A percentile compares a stretch with the other conserved stretches of the same genome.
Evolutionary conservation across 2,888 invertebrate genomes (phyloP).

Genomic region (Galeruca laticollis): DNA sequence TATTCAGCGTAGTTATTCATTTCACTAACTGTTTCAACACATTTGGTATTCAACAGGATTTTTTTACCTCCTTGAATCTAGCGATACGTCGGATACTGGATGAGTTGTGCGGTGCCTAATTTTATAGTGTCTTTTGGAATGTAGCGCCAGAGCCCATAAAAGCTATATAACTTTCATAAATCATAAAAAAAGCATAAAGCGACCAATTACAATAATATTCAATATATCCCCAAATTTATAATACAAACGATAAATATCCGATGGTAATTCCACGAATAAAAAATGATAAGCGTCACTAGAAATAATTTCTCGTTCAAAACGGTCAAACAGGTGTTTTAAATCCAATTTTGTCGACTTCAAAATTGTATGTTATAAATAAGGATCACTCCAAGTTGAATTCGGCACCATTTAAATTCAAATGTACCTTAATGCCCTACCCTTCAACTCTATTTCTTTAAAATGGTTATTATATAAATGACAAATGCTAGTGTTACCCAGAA

Average conservation of each 20-base stretch:
- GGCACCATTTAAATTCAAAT: conserved; percentile 24
- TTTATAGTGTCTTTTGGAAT: too few relatives aligned
- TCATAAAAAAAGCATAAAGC: too few relatives aligned
- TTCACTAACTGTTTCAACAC: too few relatives aligned
- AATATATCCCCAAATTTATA: too few relatives aligned
- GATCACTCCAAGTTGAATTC: conserved; percentile 11
- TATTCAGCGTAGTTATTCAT: too few relatives aligned
- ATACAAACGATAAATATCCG: conserved; percentile 6
- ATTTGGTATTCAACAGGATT: too few relatives aligned
- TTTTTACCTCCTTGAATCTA: too few relatives aligned
- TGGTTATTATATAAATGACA: conserved; percentile 18
- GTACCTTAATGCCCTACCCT: conserved; percentile 21
- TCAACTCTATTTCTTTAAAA: conserved; percentile 20
- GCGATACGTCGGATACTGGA: too few relatives aligned
- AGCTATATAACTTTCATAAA: too few relatives aligned
- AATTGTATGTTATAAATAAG: conserved; percentile 21
- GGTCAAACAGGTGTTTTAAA: conserved; percentile 24
- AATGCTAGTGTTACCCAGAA: conserved; percentile 7
- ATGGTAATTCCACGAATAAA: conserved; percentile 14
- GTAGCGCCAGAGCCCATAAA: too few relatives aligned
- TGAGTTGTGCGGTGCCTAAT: too few relatives aligned
- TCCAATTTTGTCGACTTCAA: conserved; percentile 20
- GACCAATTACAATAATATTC: too few relatives aligned
- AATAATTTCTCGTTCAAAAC: background rate
- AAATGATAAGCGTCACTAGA: conserved; percentile 10